Evolutionary conservation across 1,140 invertebrate genomes (phyloP).

Genomic region (Cotesia glomerata): DNA sequence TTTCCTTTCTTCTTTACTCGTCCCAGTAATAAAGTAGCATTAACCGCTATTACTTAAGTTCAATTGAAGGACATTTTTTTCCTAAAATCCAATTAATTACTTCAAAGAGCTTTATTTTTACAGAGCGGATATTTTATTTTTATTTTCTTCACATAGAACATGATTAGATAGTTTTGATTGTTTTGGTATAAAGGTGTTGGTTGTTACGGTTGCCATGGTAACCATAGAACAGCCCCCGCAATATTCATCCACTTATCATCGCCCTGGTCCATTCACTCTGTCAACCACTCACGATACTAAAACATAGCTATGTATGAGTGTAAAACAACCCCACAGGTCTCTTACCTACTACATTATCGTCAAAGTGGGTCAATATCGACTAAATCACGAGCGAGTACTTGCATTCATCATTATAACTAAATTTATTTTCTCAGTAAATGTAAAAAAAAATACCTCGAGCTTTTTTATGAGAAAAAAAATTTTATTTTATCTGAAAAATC

Average conservation of each 20-base stretch:
- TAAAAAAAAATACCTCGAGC: neutral
- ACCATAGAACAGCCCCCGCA: constrained; percentile 50
- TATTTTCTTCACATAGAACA: neutral
- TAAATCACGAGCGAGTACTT: constrained; percentile 42
- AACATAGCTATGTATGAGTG: neutral
- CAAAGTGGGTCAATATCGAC: constrained; percentile 57
- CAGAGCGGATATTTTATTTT: too few species aligned
- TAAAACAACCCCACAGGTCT: constrained; percentile 5
- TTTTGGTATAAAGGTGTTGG: constrained; percentile 53
- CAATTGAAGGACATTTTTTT: neutral
- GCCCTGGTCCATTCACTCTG: constrained; percentile 29
- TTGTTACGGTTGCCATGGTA: constrained; percentile 60
- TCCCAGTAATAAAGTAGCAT: neutral
- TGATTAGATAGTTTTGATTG: constrained; percentile 23
- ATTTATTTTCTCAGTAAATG: neutral
- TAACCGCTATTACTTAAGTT: neutral
- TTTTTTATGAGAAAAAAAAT: too few species aligned
- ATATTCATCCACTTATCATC: constrained; percentile 32
- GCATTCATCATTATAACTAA: neutral
- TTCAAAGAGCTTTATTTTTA: too few species aligned
- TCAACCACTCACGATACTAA: constrained; percentile 8
- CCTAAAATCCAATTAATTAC: neutral
- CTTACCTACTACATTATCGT: constrained; percentile 5
- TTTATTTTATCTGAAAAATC: too few species aligned
- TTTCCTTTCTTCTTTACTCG: neutral